Evolutionary conservation across 2,888 invertebrate genomes (phyloP).

Genomic region (Drosophila colorata): DNA sequence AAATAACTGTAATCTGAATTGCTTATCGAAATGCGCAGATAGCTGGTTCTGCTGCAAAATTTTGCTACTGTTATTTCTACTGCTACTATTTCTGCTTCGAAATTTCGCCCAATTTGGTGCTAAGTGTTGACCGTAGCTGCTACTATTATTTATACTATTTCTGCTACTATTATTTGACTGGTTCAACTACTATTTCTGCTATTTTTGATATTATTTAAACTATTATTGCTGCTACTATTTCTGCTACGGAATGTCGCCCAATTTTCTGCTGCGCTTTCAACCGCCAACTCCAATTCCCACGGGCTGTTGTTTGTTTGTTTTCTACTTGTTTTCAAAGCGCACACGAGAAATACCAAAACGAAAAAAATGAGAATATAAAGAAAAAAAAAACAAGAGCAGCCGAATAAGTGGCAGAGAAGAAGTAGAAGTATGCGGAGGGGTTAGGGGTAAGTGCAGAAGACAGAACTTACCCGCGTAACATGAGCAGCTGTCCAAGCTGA

Average conservation of each 20-base stretch:
- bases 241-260: conserved; percentile 26
- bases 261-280: conserved; percentile 46
- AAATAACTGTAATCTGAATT: conserved; percentile 6
- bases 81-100: conserved; percentile 1
- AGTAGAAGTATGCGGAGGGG: conserved; percentile 13
- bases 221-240: conserved; percentile 1
- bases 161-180: conserved; percentile 2
- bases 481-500: conserved; percentile 71
- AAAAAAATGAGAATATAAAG: conserved; percentile 14
- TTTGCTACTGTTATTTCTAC: not conserved
- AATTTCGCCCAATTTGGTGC: conserved; percentile 33
- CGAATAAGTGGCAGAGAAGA: conserved; percentile 31
- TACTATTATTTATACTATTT: not conserved
- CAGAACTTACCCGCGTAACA: conserved; percentile 76
- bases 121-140: conserved; percentile 1
- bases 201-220: too few relatives aligned
- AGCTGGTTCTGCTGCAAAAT: not conserved
- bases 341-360: conserved; percentile 19
- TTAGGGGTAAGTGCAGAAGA: conserved; percentile 8
- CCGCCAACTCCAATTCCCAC: conserved; percentile 62
- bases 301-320: conserved; percentile 64
- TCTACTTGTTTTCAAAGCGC: conserved; percentile 61
- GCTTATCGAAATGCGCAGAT: conserved; percentile 20
- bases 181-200: conserved; percentile 7
- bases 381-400: conserved; percentile 28